These are phyloP conservation scores for Buathra laborator DNA, from an alignment of 2,888 invertebrate species.

Conservation along the genomic window DNA sequence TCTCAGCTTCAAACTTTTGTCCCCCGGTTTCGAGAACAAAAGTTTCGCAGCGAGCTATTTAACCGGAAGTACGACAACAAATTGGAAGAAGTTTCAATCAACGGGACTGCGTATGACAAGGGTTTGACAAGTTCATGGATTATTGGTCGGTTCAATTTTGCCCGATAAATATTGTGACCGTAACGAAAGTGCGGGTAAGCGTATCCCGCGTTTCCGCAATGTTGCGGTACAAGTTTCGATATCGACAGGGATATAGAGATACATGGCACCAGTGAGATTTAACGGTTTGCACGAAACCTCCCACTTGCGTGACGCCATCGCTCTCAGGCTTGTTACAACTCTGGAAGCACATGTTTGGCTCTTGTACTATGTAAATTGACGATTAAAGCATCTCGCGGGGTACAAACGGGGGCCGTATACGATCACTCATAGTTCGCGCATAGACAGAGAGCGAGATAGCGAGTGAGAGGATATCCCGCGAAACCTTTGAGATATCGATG, in stretches of 20 bases:
- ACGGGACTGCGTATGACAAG: not conserved
- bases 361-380: constrained; percentile 61
- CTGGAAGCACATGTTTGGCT: constrained; percentile 42
- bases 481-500: constrained; percentile 55
- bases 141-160: constrained; percentile 25
- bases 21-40: not conserved
- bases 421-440: not conserved
- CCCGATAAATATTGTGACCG: not conserved
- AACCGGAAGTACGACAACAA: not conserved
- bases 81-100: not conserved
- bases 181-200: not conserved
- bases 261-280: not conserved
- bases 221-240: constrained; percentile 21
- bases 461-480: not conserved
- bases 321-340: constrained; percentile 33
- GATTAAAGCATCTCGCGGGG: constrained; percentile 42
- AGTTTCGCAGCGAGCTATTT: not conserved
- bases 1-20: not conserved
- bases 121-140: constrained; percentile 17
- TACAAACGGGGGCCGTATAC: not conserved
- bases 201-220: not conserved
- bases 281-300: constrained; percentile 14
- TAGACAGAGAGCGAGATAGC: not conserved
- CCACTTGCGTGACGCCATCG: constrained; percentile 8
- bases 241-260: not conserved